A percentile compares a stretch with the other conserved stretches of the same genome.
Evolutionary conservation across 1,140 invertebrate species (phyloP).

Genomic region (Mylabris phalerata): DNA sequence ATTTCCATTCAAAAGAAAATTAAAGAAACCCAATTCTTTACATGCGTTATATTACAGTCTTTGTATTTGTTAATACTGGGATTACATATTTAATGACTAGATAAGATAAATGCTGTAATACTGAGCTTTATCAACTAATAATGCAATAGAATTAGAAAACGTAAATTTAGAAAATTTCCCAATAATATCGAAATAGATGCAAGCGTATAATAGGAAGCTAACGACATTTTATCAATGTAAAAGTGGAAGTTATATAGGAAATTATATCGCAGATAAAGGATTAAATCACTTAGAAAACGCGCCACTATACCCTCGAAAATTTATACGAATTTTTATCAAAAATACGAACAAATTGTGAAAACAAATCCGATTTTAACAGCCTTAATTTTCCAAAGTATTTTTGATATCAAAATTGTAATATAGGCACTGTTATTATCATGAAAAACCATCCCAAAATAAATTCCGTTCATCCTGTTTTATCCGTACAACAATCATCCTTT

Average conservation of each 20-base stretch:
- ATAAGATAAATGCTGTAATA: conserved; percentile 3
- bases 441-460: not conserved
- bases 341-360: conserved; percentile 1
- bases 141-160: too few relatives aligned
- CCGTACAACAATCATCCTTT: not conserved
- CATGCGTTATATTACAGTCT: conserved; percentile 24
- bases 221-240: too few relatives aligned
- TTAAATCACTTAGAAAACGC: conserved; percentile 2
- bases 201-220: too few relatives aligned
- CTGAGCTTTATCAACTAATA: not conserved
- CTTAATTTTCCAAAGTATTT: too few relatives aligned
- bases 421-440: conserved; percentile 4
- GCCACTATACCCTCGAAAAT: not conserved
- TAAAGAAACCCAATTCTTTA: not conserved
- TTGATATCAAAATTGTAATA: not conserved
- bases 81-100: conserved; percentile 27
- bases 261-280: not conserved
- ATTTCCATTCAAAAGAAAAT: not conserved
- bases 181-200: too few relatives aligned
- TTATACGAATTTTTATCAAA: not conserved
- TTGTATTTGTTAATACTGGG: conserved; percentile 30
- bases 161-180: too few relatives aligned
- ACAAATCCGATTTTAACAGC: too few relatives aligned
- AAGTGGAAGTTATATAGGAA: not conserved
- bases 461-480: not conserved